Base-by-base conservation (phyloP, 35 echinoderm and acorn worm species). In the Lytechinus pictus region DNA sequence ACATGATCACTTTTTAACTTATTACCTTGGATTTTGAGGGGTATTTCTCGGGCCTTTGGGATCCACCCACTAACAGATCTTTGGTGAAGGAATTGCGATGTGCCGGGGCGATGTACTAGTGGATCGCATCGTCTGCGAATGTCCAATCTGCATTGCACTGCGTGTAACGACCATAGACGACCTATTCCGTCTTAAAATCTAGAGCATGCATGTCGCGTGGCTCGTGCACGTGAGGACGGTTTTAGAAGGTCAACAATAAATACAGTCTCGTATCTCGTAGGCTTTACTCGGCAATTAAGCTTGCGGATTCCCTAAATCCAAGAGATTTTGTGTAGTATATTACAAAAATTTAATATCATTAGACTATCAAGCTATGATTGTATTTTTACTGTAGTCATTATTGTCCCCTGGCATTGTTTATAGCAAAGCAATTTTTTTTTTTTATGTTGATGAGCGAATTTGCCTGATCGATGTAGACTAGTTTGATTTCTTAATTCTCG, bases 141-240 rank as follows among this genome's bases (percentile, higher is more conserved):
- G 28, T 90, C 7, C 88, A 44, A 44, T 44, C 33, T 44, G 0
- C 33, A 44, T 2, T 44, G 33, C 33, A 44, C 33, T 44, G 33
- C n/a, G n/a, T 44, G 2, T 44, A 44, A 44, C 33, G 33, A 44
- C 33, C 33, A n/a, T n/a, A n/a, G n/a, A n/a, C n/a, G n/a, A n/a
- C n/a, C n/a, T n/a, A n/a, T n/a, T 44, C 33, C 33, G 33, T 44
- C 13, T 28, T 27, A 28, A 33, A 4, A 89, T 72, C 88, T 90
- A 21, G 88, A 90, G 88, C 88, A 90, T n/a, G n/a, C 29, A 54
- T 13, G 88, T 90, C 88, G 88, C 88, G 88, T 90, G 88, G 33
- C 28, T 90, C 52, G 88, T 90, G 9, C 88, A 90, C 88, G 88
- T 90, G 88, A 90, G 88, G 29, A 33, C 12, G 8, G 0, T 28